phyloP scores from a whole-genome alignment of 1,140 invertebrate species.

The Drosophila fuyamai region DNA sequence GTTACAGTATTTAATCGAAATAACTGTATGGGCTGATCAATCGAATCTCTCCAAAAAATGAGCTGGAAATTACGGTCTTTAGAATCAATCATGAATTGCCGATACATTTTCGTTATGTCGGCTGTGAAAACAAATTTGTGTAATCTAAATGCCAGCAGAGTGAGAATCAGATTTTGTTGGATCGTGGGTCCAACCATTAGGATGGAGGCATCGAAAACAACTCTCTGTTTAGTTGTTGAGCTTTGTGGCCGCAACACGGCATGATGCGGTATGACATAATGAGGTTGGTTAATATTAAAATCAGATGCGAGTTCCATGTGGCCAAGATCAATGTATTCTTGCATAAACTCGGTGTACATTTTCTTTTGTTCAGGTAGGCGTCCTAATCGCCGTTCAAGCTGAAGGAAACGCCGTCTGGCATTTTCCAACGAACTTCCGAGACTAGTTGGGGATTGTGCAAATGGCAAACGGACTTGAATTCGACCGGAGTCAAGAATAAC shows the following conservation, averaged over 20 bases:
- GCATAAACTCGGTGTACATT: no score
- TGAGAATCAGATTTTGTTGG: background rate
- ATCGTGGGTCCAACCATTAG: background rate
- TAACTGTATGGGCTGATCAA: no score
- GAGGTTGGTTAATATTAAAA: no score
- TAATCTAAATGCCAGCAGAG: background rate
- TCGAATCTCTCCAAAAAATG: no score
- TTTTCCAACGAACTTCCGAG: constrained; percentile 2
- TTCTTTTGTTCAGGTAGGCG: background rate
- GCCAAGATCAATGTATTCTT: no score
- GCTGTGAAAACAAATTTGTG: constrained; percentile 3
- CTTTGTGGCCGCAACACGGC: no score
- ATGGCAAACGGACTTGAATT: constrained; percentile 4
- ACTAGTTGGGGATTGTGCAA: background rate
- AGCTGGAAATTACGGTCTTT: no score
- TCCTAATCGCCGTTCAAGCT: constrained; percentile 1
- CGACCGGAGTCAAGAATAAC: background rate
- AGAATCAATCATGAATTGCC: background rate
- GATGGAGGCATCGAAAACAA: no score
- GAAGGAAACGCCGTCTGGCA: background rate
- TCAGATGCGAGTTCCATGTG: no score
- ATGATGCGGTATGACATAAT: no score
- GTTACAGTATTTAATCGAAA: no score
- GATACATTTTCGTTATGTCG: constrained; percentile 12
- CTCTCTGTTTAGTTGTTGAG: no score